phyloP scores from a whole-genome alignment of 2,113 vertebrate species.

The Otocyon megalotis region DNA sequence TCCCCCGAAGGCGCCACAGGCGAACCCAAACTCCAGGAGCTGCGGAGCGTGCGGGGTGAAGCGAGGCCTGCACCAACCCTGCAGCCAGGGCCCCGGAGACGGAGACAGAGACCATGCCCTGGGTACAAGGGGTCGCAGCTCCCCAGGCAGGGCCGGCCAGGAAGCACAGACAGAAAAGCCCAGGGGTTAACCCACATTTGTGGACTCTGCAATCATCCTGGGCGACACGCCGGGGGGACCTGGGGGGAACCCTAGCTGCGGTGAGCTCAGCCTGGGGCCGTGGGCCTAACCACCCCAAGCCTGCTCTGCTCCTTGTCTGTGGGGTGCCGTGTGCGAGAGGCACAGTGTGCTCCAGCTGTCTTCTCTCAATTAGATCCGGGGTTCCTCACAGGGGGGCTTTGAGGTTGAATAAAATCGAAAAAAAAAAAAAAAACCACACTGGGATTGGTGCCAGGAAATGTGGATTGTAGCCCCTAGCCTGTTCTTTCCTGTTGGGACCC shows the following conservation, averaged over 20 bases:
- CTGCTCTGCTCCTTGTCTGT: not conserved
- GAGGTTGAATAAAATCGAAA: conserved; percentile 43
- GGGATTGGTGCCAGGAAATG: not conserved
- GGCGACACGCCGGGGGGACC: not conserved
- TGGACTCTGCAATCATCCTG: not conserved
- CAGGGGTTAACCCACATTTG: not conserved
- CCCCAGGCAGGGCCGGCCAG: not conserved
- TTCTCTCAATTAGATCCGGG: not conserved
- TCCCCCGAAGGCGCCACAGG: too few relatives aligned
- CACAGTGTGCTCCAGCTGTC: not conserved
- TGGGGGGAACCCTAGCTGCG: not conserved
- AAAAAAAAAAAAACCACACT: not conserved
- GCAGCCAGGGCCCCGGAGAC: too few relatives aligned
- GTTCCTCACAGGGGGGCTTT: not conserved
- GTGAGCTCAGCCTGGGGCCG: not conserved
- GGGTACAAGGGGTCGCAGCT: not conserved
- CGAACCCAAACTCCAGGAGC: too few relatives aligned
- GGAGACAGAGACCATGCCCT: too few relatives aligned
- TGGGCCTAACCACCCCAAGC: not conserved
- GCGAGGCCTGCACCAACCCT: too few relatives aligned
- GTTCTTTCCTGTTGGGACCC: not conserved
- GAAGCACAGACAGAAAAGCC: not conserved
- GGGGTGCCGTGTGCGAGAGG: not conserved
- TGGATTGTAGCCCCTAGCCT: conserved; percentile 4
- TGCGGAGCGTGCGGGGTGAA: too few relatives aligned